These are phyloP conservation scores for Peucedramus taeniatus DNA, from an alignment of 2,113 vertebrate species.

Conservation along the genomic window DNA sequence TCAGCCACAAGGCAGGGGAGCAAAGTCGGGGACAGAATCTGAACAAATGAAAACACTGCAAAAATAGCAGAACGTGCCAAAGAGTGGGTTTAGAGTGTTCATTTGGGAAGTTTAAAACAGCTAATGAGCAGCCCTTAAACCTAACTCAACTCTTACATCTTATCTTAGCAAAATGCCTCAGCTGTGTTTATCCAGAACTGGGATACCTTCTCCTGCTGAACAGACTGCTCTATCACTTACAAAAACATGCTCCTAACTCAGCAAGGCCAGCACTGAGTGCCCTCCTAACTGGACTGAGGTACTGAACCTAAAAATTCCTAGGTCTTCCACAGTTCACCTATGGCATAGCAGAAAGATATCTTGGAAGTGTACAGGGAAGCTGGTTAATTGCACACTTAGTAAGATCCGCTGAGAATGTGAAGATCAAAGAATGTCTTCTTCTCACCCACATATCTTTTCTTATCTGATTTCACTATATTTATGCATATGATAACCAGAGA, in stretches of 20 bases:
- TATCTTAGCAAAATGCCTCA: background rate
- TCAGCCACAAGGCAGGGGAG: background rate
- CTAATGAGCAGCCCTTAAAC: background rate
- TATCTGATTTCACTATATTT: background rate
- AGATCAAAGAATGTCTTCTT: background rate
- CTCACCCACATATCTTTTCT: background rate
- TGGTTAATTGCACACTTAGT: background rate
- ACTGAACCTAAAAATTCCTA: background rate
- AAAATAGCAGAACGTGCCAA: background rate
- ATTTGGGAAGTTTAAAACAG: background rate
- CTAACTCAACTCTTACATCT: background rate
- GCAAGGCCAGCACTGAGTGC: background rate
- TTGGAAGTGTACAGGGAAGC: background rate
- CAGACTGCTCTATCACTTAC: background rate
- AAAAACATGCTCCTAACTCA: background rate
- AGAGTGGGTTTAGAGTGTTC: background rate
- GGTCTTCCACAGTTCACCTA: background rate
- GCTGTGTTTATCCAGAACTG: background rate
- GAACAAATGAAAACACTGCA: background rate
- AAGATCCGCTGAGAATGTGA: background rate
- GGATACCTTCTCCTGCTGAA: background rate
- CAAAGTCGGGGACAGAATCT: background rate
- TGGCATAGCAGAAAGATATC: background rate
- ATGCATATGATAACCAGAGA: background rate
- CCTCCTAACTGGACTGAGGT: background rate